Evolutionary conservation across 2,888 invertebrate genomes (phyloP).

Genomic region (Hipparchia semele): DNA sequence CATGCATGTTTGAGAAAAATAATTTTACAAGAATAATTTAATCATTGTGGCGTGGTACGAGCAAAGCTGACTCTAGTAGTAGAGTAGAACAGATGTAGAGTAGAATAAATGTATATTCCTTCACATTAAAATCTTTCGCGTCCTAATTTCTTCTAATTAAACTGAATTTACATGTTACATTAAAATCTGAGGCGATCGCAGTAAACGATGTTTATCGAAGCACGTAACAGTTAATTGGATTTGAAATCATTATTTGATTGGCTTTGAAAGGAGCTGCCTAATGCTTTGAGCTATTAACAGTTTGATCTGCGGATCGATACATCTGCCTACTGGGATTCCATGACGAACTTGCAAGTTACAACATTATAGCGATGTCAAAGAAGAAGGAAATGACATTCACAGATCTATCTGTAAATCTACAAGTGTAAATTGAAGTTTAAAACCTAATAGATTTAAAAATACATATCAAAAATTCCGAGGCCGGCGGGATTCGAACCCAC

Average conservation of each 20-base stretch:
- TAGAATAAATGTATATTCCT: background rate
- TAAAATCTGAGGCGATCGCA: conserved; percentile 1
- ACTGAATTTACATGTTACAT: background rate
- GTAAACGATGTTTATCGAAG: conserved; percentile 36
- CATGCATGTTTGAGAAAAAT: too few relatives aligned
- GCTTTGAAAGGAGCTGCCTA: conserved; percentile 48
- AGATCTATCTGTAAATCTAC: too few relatives aligned
- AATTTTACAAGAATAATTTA: too few relatives aligned
- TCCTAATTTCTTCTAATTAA: background rate
- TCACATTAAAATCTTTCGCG: background rate
- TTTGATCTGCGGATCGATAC: conserved; percentile 50
- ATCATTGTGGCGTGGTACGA: too few relatives aligned
- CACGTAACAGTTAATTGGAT: conserved; percentile 42
- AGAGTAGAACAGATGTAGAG: too few relatives aligned
- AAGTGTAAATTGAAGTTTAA: too few relatives aligned
- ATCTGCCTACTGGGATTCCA: background rate
- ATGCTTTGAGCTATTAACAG: conserved; percentile 71
- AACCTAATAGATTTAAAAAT: too few relatives aligned
- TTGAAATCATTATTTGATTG: conserved; percentile 53
- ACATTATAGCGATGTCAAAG: background rate
- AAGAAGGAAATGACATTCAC: too few relatives aligned
- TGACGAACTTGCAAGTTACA: conserved; percentile 3
- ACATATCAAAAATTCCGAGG: too few relatives aligned
- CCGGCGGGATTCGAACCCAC: too few relatives aligned
- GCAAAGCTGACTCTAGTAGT: too few relatives aligned